These are phyloP conservation scores for Actinia tenebrosa DNA, from an alignment of 64 coral and sea anemone genomes.

Conservation along the genomic window DNA sequence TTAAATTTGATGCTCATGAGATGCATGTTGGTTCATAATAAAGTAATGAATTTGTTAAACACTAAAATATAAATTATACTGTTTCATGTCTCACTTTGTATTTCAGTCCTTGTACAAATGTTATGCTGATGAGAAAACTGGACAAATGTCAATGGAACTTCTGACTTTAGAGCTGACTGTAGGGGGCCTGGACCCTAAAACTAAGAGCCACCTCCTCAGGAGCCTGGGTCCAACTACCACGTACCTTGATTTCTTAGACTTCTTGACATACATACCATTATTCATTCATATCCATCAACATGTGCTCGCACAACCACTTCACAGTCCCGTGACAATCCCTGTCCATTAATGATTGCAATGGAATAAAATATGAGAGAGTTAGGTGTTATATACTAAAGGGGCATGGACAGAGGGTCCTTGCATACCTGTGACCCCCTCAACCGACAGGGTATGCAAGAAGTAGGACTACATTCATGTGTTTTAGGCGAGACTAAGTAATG, in stretches of 20 bases:
- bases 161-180: constrained; percentile 71
- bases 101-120: constrained; percentile 85
- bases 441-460: no score
- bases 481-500: no score
- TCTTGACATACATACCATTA: constrained; percentile 87
- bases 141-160: constrained; percentile 78
- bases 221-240: constrained; percentile 59
- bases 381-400: no score
- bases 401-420: no score
- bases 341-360: background rate
- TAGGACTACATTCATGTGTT: no score
- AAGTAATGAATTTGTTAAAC: no score
- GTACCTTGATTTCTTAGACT: constrained; percentile 88
- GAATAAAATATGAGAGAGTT: no score
- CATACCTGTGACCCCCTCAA: no score
- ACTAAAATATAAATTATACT: no score
- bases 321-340: background rate
- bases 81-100: background rate
- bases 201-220: constrained; percentile 39
- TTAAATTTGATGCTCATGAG: no score
- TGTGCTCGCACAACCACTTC: constrained; percentile 73
- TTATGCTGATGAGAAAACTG: constrained; percentile 81
- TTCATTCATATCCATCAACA: constrained; percentile 93
- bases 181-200: constrained; percentile 53
- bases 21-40: no score